Evolutionary conservation across 2,888 invertebrate species (phyloP).

Genomic region (Amiota mariae): DNA sequence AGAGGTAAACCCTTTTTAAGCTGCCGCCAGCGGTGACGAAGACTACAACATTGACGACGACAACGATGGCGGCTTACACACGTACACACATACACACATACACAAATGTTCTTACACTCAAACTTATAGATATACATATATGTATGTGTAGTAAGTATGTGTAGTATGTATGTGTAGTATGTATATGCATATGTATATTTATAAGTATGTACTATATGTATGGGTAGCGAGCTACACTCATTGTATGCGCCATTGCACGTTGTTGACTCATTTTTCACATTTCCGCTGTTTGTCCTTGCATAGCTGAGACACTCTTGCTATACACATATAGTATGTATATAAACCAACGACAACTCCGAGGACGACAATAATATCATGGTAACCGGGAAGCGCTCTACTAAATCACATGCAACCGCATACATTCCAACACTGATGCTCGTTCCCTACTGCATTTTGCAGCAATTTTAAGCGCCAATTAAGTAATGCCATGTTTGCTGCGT

Average conservation of each 20-base stretch:
- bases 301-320: not conserved
- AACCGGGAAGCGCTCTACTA: constrained; percentile 12
- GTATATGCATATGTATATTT: not conserved
- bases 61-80: constrained; percentile 1
- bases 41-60: not conserved
- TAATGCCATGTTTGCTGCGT: constrained; percentile 42
- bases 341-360: too few species aligned
- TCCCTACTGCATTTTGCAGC: constrained; percentile 27
- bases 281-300: constrained; percentile 46
- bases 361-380: too few species aligned
- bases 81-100: constrained; percentile 2
- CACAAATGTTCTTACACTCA: too few species aligned
- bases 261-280: constrained; percentile 54
- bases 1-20: not conserved
- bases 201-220: not conserved
- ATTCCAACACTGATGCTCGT: not conserved
- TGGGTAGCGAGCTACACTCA: not conserved
- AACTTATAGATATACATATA: too few species aligned
- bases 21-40: not conserved
- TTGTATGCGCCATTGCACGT: constrained; percentile 18
- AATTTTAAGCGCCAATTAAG: constrained; percentile 59
- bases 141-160: not conserved
- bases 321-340: too few species aligned
- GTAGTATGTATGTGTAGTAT: not conserved
- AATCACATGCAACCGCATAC: constrained; percentile 18